Conservation (phyloP, 2,888 invertebrate genomes). For the Nomada ferruginata region DNA sequence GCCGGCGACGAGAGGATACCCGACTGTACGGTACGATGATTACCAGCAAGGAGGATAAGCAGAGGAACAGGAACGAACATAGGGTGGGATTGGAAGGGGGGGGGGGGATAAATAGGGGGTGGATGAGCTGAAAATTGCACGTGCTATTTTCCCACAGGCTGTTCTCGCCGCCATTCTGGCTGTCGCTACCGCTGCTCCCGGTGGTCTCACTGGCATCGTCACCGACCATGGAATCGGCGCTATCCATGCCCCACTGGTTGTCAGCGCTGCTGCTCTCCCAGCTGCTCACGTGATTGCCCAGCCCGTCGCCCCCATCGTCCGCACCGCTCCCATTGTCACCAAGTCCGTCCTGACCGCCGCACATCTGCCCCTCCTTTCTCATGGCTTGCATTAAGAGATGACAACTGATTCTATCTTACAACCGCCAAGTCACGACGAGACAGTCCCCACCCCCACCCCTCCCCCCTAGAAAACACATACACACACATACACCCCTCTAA, state of each 20-base stretch:
- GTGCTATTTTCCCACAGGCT: constrained; percentile 74
- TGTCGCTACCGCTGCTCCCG: constrained; percentile 85
- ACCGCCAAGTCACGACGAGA: constrained; percentile 69
- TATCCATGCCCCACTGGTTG: constrained; percentile 79
- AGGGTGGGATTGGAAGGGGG: neutral
- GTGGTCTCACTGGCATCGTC: constrained; percentile 84
- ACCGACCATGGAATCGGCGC: constrained; percentile 77
- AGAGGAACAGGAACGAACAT: no score
- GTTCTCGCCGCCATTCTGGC: constrained; percentile 82
- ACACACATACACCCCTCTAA: constrained; percentile 17
- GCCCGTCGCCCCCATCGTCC: constrained; percentile 82
- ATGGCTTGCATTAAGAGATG: constrained; percentile 67
- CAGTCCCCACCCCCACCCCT: constrained; percentile 41
- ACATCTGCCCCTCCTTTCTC: constrained; percentile 63
- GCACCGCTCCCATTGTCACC: constrained; percentile 82
- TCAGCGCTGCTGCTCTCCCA: constrained; percentile 75
- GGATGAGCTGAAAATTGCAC: constrained; percentile 28
- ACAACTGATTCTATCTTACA: constrained; percentile 55
- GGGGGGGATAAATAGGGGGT: no score
- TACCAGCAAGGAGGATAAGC: constrained; percentile 5
- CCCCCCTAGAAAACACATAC: constrained; percentile 47
- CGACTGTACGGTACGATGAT: constrained; percentile 6
- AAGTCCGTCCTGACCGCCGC: constrained; percentile 77
- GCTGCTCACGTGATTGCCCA: constrained; percentile 80
- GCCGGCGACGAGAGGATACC: neutral